Conservation (phyloP, 2,888 invertebrate genomes). For the Agrypnus murinus region DNA sequence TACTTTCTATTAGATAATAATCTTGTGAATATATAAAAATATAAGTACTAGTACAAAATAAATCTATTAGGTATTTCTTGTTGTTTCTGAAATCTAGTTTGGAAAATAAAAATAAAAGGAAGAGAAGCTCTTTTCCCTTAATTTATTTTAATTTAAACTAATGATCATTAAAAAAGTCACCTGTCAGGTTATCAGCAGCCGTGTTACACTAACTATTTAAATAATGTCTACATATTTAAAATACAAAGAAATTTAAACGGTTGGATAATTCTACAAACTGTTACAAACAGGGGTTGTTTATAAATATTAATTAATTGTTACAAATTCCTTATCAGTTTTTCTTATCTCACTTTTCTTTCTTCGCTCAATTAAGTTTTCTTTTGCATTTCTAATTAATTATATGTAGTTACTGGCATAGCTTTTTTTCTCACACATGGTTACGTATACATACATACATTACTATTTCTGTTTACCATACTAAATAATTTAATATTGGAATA, state of each 20-base stretch:
- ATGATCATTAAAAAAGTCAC: constrained; percentile 16
- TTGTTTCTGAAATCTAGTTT: too few species aligned
- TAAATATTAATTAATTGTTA: constrained; percentile 43
- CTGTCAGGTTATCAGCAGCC: constrained; percentile 35
- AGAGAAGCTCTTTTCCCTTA: background rate
- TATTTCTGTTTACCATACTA: too few species aligned
- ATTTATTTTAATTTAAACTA: constrained; percentile 33
- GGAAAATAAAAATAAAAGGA: too few species aligned
- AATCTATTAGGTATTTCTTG: too few species aligned
- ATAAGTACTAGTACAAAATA: too few species aligned
- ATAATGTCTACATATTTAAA: constrained; percentile 37
- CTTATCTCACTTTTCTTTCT: constrained; percentile 22
- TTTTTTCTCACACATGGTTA: too few species aligned
- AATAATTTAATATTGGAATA: too few species aligned
- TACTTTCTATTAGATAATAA: too few species aligned
- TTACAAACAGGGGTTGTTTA: constrained; percentile 42
- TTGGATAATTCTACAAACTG: constrained; percentile 41
- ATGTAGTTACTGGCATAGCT: constrained; percentile 10
- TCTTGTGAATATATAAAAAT: too few species aligned
- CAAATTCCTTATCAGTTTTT: constrained; percentile 26
- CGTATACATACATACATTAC: too few species aligned
- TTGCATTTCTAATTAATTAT: constrained; percentile 32
- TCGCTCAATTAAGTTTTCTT: constrained; percentile 30
- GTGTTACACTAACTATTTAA: constrained; percentile 37
- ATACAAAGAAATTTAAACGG: constrained; percentile 40